phyloP scores from a whole-genome alignment of 2,888 invertebrate species.

The Latrodectus elegans region DNA sequence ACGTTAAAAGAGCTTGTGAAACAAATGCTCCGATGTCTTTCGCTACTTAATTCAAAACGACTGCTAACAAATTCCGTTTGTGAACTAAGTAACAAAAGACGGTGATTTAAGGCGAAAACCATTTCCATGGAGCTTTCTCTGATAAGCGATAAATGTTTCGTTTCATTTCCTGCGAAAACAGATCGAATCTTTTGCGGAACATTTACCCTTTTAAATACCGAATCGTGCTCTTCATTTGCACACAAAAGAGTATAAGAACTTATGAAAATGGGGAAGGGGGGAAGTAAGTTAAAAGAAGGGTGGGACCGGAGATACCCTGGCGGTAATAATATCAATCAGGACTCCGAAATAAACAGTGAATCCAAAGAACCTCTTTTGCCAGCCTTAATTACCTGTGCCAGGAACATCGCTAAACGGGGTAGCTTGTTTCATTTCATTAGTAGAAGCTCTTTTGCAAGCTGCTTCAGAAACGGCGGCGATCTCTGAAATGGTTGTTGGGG shows the following conservation, averaged over 20 bases:
- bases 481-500: neutral
- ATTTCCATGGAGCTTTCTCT: neutral
- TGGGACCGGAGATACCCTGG: neutral
- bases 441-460: neutral
- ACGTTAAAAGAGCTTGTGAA: too few relatives aligned
- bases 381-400: conserved; percentile 42
- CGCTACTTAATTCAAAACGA: too few relatives aligned
- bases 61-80: too few relatives aligned
- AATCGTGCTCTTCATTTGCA: conserved; percentile 1
- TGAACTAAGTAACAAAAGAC: too few relatives aligned
- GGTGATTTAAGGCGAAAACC: too few relatives aligned
- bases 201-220: conserved; percentile 4
- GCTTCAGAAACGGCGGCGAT: conserved; percentile 2
- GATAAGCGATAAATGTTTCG: neutral
- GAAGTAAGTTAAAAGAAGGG: too few relatives aligned
- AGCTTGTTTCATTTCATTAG: conserved; percentile 5
- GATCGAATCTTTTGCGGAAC: neutral
- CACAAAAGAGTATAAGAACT: conserved; percentile 8
- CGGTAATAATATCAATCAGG: conserved; percentile 49
- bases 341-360: conserved; percentile 30
- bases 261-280: neutral
- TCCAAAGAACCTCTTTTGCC: conserved; percentile 14
- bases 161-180: conserved; percentile 2
- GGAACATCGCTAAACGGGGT: neutral
- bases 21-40: too few relatives aligned